Evolutionary conservation across 2,797 vertebrate species (phyloP), one percentile per base, ranked within the genome.

Genomic region (Siniperca obscura): DNA sequence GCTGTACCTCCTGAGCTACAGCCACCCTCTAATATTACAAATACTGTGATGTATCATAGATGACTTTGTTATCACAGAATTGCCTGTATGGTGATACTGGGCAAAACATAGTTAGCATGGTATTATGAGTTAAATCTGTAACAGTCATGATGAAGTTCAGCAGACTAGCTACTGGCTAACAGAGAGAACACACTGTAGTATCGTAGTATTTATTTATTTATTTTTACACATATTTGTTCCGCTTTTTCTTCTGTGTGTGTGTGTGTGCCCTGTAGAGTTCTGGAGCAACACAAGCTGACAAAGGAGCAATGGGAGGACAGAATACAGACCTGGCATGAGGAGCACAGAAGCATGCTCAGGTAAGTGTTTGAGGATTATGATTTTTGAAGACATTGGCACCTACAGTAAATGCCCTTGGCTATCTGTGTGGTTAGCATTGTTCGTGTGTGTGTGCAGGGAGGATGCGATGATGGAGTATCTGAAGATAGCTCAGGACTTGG

Each of bases 291-390:
- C 94, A 99, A 99, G 92, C 93, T 99, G 90, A 99, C 98, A 53
- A 99, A 99, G 95, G 98, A 99, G 67, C 98, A 99, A 74, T 99
- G 98, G 98, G 98, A 99, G 94, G 98, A 99, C 94, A 96, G 98
- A 91, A 99, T 99, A 96, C 98, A 99, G 92, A 98, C 96, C 44
- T 99, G 98, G 98, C 98, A 99, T 21, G 97, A 99, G 92, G 98
- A 99, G 53, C 98, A 99, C 89, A 95, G 96, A 81, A 96, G 97
- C 90, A 97, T 99, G 97, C 94, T 99, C 85, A 97, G 98, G 98
- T 98, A 13, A 42, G 59, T 48, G 55, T 57, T 56, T 46, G 27
- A 52, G 21, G 25, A 48, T 46, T 38, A 11, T 19, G 6, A 44
- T 55, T 42, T 66, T 40, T 44, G 3, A 30, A 52, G 64, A 46